A percentile compares a stretch with the other conserved stretches of the same genome.
Evolutionary conservation across 2,797 vertebrate genomes (phyloP).

Genomic region (Gambusia yucatana): DNA sequence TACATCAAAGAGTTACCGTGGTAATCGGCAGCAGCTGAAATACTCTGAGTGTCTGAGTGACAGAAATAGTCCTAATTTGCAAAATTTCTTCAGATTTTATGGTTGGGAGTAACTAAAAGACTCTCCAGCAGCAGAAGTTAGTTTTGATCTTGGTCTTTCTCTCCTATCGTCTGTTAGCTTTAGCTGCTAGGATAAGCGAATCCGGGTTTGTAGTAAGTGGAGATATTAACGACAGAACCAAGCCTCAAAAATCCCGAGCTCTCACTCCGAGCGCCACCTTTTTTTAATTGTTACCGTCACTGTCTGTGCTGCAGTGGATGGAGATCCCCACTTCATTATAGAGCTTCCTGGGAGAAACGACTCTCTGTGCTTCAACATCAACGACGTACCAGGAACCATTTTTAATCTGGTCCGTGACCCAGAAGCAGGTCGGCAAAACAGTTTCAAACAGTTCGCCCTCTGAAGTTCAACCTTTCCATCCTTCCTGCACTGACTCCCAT

Average conservation of each 20-base stretch:
- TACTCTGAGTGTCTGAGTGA: background rate
- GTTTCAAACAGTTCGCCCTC: background rate
- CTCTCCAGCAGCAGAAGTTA: background rate
- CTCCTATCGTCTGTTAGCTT: background rate
- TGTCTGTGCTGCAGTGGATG: conserved; percentile 84
- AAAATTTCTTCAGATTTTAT: background rate
- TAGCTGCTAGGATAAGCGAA: background rate
- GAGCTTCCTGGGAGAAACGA: conserved; percentile 76
- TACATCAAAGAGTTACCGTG: no score
- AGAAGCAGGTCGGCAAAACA: conserved; percentile 77
- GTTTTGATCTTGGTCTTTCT: background rate
- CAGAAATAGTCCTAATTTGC: background rate
- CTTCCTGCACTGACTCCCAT: conserved; percentile 1
- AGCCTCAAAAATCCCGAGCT: background rate
- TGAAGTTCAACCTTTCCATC: background rate
- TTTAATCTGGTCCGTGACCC: conserved; percentile 85
- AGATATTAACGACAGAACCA: background rate
- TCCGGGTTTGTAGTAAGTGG: background rate
- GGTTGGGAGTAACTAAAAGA: background rate
- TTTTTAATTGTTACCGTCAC: background rate
- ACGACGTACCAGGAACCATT: conserved; percentile 69
- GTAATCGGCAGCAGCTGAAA: background rate
- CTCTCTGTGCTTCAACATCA: conserved; percentile 86
- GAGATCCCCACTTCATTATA: conserved; percentile 83
- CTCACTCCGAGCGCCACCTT: background rate